phyloP scores from a whole-genome alignment of 2,113 vertebrate species.

The Vombatus ursinus region DNA sequence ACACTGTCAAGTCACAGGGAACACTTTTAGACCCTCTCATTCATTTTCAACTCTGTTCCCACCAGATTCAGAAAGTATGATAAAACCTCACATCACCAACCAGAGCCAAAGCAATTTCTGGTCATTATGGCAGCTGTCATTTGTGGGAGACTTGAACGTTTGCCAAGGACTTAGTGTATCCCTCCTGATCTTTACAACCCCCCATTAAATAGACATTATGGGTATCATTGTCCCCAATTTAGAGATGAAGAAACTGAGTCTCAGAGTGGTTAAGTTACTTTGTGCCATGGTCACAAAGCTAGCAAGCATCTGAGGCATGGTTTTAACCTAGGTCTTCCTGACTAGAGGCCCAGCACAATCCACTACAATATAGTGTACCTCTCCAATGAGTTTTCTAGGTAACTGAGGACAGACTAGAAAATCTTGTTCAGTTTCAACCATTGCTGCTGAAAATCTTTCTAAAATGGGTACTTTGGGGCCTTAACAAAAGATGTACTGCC shows the following conservation, averaged over 20 bases:
- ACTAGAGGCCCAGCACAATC: neutral
- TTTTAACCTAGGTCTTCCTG: neutral
- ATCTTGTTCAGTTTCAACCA: neutral
- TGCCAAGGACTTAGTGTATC: neutral
- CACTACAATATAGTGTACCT: neutral
- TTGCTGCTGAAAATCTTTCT: slow-evolving; percentile 24
- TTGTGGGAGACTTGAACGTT: neutral
- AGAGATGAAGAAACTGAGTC: neutral
- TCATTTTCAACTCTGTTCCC: neutral
- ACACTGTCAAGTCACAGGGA: neutral
- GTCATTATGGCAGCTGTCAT: neutral
- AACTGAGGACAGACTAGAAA: neutral
- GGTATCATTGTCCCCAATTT: neutral
- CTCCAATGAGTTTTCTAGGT: neutral
- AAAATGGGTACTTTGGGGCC: neutral
- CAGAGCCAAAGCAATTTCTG: neutral
- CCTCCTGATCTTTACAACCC: neutral
- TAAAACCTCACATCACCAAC: neutral
- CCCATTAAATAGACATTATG: neutral
- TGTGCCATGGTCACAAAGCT: neutral
- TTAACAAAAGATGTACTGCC: too few relatives aligned
- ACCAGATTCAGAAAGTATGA: neutral
- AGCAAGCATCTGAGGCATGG: neutral
- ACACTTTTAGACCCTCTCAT: neutral
- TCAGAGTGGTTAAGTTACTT: neutral